Conservation (phyloP, 2,888 invertebrate species). For the Lottia gigantea region DNA sequence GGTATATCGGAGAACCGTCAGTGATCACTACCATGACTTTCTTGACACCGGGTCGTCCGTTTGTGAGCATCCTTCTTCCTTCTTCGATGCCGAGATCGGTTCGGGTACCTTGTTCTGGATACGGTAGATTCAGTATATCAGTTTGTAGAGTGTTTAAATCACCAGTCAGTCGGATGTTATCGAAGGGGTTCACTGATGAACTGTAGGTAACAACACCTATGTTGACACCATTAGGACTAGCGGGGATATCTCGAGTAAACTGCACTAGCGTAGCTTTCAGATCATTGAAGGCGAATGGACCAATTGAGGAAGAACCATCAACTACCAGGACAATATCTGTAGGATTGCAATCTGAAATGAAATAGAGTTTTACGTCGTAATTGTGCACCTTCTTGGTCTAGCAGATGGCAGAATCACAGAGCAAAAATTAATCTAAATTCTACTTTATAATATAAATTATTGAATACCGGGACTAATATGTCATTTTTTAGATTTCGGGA, state of each 20-base stretch:
- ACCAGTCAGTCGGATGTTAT: neutral
- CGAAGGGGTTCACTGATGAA: neutral
- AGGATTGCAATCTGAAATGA: no score
- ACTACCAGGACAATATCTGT: neutral
- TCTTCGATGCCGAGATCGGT: neutral
- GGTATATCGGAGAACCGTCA: neutral
- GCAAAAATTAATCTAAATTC: no score
- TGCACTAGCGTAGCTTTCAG: neutral
- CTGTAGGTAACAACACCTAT: neutral
- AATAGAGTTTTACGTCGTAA: no score
- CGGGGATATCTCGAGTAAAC: neutral
- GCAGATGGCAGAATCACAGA: no score
- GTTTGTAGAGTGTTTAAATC: neutral
- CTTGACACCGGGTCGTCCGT: neutral
- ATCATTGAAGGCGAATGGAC: neutral
- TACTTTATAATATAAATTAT: no score
- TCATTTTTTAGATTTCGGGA: no score
- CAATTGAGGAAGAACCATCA: neutral
- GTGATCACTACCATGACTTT: neutral
- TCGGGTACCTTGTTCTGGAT: neutral
- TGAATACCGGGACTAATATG: no score
- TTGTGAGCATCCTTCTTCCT: neutral
- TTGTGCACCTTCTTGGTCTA: no score
- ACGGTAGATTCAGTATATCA: neutral
- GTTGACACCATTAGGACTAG: neutral